Evolutionary conservation across 2,113 vertebrate genomes (phyloP).

Genomic region (Raphicerus campestris): DNA sequence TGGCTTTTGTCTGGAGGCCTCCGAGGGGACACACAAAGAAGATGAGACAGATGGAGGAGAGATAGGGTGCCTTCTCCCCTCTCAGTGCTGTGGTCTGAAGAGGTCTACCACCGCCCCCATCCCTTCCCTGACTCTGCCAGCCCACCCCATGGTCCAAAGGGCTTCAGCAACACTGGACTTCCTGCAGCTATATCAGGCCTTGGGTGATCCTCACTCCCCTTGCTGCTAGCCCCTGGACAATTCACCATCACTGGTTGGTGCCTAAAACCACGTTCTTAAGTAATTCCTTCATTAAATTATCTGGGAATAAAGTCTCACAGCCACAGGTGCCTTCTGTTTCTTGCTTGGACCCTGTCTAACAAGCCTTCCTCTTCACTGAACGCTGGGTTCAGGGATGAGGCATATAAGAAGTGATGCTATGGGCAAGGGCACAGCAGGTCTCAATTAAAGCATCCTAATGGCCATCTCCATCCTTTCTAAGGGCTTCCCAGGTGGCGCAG

Average conservation of each 20-base stretch:
- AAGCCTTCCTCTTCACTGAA: neutral
- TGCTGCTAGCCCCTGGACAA: neutral
- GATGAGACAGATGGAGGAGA: neutral
- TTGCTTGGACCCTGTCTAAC: neutral
- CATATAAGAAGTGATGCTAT: neutral
- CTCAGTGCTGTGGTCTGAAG: neutral
- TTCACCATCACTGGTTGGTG: neutral
- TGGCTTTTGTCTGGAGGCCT: neutral
- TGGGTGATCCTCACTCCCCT: neutral
- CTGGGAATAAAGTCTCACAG: neutral
- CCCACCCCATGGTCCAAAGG: neutral
- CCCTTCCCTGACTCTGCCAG: accelerated
- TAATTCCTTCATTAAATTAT: neutral
- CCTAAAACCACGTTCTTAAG: neutral
- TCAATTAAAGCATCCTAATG: neutral
- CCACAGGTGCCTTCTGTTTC: neutral
- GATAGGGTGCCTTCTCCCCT: neutral
- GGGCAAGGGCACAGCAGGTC: neutral
- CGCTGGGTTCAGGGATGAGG: neutral
- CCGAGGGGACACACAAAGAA: neutral
- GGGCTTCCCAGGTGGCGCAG: neutral
- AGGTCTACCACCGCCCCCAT: neutral
- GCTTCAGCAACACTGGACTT: neutral
- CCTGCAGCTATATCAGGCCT: neutral
- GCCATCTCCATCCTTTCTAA: neutral